phyloP scores from a whole-genome alignment of 2,888 invertebrate species.

The Pterostichus madidus region DNA sequence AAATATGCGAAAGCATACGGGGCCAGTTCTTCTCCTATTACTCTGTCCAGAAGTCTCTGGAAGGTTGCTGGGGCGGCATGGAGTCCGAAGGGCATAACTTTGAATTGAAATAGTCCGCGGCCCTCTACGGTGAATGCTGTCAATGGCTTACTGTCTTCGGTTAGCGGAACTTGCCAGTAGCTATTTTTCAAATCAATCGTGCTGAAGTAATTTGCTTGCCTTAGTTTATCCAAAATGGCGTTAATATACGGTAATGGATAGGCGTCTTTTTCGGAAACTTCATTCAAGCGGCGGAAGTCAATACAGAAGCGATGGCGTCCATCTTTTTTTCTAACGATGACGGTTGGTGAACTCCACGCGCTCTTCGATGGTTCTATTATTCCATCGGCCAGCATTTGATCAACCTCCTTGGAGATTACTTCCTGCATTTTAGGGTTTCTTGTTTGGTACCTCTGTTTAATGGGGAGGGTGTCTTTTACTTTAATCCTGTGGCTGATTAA shows the following conservation, averaged over 20 bases:
- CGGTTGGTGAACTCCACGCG: no score
- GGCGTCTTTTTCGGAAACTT: no score
- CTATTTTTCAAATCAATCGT: conserved; percentile 70
- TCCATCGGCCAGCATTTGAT: no score
- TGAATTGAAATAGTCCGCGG: conserved; percentile 71
- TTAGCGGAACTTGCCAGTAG: conserved; percentile 71
- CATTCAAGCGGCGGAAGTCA: no score
- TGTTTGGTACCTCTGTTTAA: no score
- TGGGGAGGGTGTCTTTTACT: no score
- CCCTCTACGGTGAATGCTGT: conserved; percentile 72
- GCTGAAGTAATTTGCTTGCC: conserved; percentile 59
- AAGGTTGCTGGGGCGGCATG: conserved; percentile 71
- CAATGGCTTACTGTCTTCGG: conserved; percentile 67
- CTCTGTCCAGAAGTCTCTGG: conserved; percentile 70
- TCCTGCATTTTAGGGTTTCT: no score
- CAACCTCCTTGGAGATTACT: no score
- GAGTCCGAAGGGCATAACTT: conserved; percentile 72
- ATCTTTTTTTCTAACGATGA: no score
- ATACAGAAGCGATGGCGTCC: no score
- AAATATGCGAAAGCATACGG: conserved; percentile 69
- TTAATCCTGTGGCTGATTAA: no score
- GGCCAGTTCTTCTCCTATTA: conserved; percentile 71
- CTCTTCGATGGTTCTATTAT: no score
- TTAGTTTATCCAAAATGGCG: conserved; percentile 69
- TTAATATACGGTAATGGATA: conserved; percentile 69